Conservation (phyloP, 2,888 invertebrate genomes). For the Creontiades dilutus region DNA sequence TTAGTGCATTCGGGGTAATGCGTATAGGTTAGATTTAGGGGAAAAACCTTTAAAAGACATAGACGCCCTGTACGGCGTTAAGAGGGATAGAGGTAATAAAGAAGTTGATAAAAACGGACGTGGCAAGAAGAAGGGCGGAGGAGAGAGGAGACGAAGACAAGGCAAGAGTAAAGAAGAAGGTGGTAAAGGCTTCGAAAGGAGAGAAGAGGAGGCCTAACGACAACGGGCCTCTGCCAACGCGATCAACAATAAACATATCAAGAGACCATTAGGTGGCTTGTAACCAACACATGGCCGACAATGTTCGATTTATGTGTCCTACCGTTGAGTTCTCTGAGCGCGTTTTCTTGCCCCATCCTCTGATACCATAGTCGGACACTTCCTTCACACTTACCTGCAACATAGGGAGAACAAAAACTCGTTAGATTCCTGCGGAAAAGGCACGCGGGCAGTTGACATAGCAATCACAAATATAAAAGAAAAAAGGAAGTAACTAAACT, state of each 20-base stretch:
- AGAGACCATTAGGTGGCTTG: conserved; percentile 72
- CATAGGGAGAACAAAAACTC: conserved; percentile 27
- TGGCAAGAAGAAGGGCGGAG: conserved; percentile 22
- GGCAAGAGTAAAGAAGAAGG: conserved; percentile 21
- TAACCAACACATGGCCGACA: conserved; percentile 72
- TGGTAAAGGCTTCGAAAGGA: conserved; percentile 35
- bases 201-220: conserved; percentile 46
- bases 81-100: conserved; percentile 53
- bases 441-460: neutral
- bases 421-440: conserved; percentile 29
- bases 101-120: conserved; percentile 64
- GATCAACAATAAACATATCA: conserved; percentile 73
- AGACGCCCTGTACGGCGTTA: conserved; percentile 55
- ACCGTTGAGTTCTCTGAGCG: conserved; percentile 24
- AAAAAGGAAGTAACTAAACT: too few species aligned
- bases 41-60: conserved; percentile 18
- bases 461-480: neutral
- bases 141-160: conserved; percentile 52
- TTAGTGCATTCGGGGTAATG: conserved; percentile 28
- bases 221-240: conserved; percentile 68
- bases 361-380: neutral
- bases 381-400: conserved; percentile 62
- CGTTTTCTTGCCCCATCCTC: neutral
- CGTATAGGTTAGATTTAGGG: neutral
- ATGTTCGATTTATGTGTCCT: conserved; percentile 72